These are phyloP conservation scores for Drosophila robusta DNA, from an alignment of 2,888 invertebrate genomes.

Conservation along the genomic window DNA sequence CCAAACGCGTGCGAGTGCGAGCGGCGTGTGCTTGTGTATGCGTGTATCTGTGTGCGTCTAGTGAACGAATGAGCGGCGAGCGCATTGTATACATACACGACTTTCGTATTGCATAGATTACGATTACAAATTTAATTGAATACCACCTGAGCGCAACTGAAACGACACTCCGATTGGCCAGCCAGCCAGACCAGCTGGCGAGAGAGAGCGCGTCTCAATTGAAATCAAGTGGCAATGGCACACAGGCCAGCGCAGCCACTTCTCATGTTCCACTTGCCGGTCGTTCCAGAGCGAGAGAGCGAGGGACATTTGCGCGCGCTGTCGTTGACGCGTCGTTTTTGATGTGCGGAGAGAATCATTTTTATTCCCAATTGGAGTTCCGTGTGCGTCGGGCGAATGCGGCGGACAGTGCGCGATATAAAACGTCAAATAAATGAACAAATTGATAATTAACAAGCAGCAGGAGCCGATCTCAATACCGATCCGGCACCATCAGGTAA, in stretches of 20 bases:
- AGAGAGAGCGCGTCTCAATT: constrained; percentile 33
- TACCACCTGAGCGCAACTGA: constrained; percentile 72
- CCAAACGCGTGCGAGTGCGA: constrained; percentile 19
- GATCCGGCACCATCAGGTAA: constrained; percentile 47
- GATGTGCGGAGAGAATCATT: constrained; percentile 61
- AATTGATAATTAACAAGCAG: constrained; percentile 58
- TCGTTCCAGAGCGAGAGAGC: constrained; percentile 26
- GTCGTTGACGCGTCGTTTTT: constrained; percentile 51
- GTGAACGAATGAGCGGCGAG: constrained; percentile 66
- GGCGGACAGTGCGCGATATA: constrained; percentile 60
- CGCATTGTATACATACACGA: constrained; percentile 53
- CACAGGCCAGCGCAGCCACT: constrained; percentile 11
- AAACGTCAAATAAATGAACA: constrained; percentile 59
- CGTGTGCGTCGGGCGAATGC: constrained; percentile 67
- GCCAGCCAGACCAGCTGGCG: constrained; percentile 35
- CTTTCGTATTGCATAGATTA: constrained; percentile 68
- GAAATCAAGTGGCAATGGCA: constrained; percentile 48
- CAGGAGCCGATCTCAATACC: constrained; percentile 44
- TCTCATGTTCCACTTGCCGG: constrained; percentile 31
- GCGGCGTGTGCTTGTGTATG: constrained; percentile 11
- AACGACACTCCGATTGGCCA: constrained; percentile 78
- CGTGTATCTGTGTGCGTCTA: constrained; percentile 26
- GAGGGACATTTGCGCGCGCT: constrained; percentile 12
- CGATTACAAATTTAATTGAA: constrained; percentile 76
- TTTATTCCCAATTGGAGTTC: constrained; percentile 70